A percentile compares a stretch with the other conserved stretches of the same genome.
These are phyloP conservation scores for Eulemur albifrons DNA, from an alignment of 2,797 vertebrate genomes.

Conservation along the genomic window DNA sequence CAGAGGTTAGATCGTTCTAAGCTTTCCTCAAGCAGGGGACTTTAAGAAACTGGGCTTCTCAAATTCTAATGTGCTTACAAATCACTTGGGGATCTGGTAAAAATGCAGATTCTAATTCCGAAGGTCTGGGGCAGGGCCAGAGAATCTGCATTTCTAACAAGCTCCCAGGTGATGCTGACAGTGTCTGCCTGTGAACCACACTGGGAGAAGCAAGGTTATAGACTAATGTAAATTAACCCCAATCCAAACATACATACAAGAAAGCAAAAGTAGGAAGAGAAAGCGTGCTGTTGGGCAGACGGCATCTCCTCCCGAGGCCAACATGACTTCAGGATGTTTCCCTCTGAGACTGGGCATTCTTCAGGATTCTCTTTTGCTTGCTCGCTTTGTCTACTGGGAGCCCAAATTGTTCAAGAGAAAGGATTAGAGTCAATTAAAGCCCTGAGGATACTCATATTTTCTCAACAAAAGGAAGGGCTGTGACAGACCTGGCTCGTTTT, in stretches of 20 bases:
- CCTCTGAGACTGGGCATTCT: not conserved
- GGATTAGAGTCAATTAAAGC: not conserved
- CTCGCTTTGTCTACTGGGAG: not conserved
- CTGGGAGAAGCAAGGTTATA: not conserved
- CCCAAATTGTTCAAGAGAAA: not conserved
- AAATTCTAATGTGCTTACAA: not conserved
- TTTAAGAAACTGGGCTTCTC: not conserved
- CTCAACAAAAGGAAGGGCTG: not conserved
- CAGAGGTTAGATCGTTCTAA: not conserved
- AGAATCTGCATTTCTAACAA: not conserved
- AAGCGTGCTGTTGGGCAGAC: fast-evolving
- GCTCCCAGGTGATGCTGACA: not conserved
- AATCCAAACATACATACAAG: not conserved
- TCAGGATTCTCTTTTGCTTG: not conserved
- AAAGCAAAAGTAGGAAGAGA: not conserved
- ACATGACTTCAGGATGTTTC: fast-evolving
- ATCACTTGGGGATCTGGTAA: not conserved
- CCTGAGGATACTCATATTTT: slow-evolving; percentile 26
- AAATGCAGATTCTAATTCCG: not conserved
- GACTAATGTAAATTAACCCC: not conserved
- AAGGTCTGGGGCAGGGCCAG: not conserved
- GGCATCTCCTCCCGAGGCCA: not conserved
- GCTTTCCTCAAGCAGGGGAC: not conserved
- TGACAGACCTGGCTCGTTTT: not conserved
- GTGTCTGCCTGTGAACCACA: not conserved